Base-by-base conservation (phyloP, 2,888 invertebrate species). In the Xestoiulus laeticollis region DNA sequence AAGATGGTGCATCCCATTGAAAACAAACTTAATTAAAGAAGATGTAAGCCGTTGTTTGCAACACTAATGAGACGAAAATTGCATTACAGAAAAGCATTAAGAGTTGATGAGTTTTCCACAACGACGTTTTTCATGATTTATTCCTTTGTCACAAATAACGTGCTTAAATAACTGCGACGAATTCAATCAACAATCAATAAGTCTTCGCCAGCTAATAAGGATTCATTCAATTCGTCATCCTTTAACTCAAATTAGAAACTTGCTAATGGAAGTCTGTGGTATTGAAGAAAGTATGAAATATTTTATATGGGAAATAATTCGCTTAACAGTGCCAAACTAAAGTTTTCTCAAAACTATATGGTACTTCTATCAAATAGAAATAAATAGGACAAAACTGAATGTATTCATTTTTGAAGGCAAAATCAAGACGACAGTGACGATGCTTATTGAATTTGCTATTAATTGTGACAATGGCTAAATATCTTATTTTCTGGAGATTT, bases 51-150 rank as follows among this genome's bases (percentile, higher is more conserved):
- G 26, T 78, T 78, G 78, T 78, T 78, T 78, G 30, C 30, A 16
- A 38, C 14, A 78, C 78, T 78, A 26, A 78, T 78, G 78, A 78
- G 30, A 78, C 10, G 78, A 30, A 78, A 78, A 78, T 78, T 78
- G 16, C 78, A 78, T 78, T 78, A 32, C 78, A 16, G 30, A 78
- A n/a, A 78, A 78, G 78, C 30, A 78, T 78, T 32, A 32, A 78
- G 30, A 30, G 78, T 78, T 16, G 30, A 78, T 26, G 78, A 78
- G 30, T 26, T 30, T 78, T 32, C 78, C 59, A 59, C 59, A 22
- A 59, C 59, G 59, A 59, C 59, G 22, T 59, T 22, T 48, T 59
- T 22, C 59, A 68, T 68, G 26, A 68, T 5, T 3, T 68, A 68
- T 26, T 68, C 68, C 12, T 4, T 32, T 16, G 78, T 78, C 26